Conservation (phyloP, 2,888 invertebrate genomes). For the Coleophora deauratella region DNA sequence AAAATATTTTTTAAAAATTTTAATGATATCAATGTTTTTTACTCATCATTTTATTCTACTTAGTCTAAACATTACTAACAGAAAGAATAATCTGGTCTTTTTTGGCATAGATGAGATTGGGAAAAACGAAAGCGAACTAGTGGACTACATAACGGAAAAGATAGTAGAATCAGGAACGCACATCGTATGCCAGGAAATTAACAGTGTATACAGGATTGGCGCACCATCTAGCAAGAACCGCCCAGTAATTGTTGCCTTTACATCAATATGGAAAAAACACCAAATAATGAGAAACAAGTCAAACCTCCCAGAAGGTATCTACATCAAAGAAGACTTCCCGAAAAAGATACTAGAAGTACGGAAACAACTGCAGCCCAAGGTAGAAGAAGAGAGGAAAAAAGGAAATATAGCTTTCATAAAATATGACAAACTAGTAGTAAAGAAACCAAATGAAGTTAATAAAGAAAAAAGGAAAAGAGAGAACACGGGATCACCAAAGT, state of each 20-base stretch:
- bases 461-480: constrained; percentile 15
- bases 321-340: not conserved
- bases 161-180: constrained; percentile 5
- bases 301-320: not conserved
- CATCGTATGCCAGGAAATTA: not conserved
- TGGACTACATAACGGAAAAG: constrained; percentile 8
- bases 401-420: constrained; percentile 10
- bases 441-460: constrained; percentile 6
- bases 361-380: not conserved
- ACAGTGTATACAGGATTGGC: not conserved
- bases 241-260: constrained; percentile 3
- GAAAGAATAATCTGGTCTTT: constrained; percentile 13
- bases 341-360: constrained; percentile 1
- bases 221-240: not conserved
- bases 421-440: constrained; percentile 11
- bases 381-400: constrained; percentile 8
- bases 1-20: constrained; percentile 1
- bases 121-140: constrained; percentile 7
- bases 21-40: too few relatives aligned
- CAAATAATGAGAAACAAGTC: not conserved
- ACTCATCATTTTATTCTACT: too few relatives aligned
- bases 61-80: constrained; percentile 11
- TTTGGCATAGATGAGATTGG: constrained; percentile 8
- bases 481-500: constrained; percentile 13
- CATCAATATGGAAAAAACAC: constrained; percentile 12